Base-by-base conservation (phyloP, 2,113 vertebrate genomes). In the Psittacara wagleri region DNA sequence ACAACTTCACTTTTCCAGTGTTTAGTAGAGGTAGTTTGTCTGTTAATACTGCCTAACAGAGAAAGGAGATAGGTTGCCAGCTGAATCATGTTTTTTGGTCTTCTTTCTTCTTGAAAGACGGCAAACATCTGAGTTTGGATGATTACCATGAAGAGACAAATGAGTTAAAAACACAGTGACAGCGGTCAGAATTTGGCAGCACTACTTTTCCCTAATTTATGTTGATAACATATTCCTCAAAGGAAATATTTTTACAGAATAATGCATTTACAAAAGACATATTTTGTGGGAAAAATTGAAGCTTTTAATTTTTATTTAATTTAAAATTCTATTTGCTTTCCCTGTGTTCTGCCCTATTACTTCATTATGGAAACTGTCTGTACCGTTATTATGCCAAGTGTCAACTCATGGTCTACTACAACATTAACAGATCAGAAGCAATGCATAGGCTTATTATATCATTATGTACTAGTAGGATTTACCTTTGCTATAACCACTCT, bases 231-330 rank as follows among this genome's bases (percentile, higher is more conserved):
- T 48, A 33, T 51, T 76, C 39, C 63, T 75, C 39, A 51, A 64
- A 49, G 35, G 25, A 87, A 49, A n/a, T 62, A 67, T 6, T 81
- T 66, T 70, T 72, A 31, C 12, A 49, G 46, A 66, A 52, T 5
- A 0, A 23, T 57, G 11, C 6, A 6, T 77, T 86, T 57, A 20
- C 14, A 54, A 51, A 72, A 73, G 17, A 49, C 5, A 28, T 82
- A 11, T 6, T 48, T 48, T 4, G 5, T 6, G 3, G 3, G 0
- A 1, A 8, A 7, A 25, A 29, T 0, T 1, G 13, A 72, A 66
- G 29, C 2, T 44, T 67, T 5, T 0, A 3, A 66, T 5, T 67
- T 20, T 84, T 80, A 29, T 24, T 84, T 80, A 20, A 24, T 13
- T 43, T 80, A 28, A n/a, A 77, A 66, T 52, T 33, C 1, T 15